A percentile compares a stretch with the other conserved stretches of the same genome.
phyloP scores from a whole-genome alignment of 2,797 vertebrate genomes.

The Mus minutoides region DNA sequence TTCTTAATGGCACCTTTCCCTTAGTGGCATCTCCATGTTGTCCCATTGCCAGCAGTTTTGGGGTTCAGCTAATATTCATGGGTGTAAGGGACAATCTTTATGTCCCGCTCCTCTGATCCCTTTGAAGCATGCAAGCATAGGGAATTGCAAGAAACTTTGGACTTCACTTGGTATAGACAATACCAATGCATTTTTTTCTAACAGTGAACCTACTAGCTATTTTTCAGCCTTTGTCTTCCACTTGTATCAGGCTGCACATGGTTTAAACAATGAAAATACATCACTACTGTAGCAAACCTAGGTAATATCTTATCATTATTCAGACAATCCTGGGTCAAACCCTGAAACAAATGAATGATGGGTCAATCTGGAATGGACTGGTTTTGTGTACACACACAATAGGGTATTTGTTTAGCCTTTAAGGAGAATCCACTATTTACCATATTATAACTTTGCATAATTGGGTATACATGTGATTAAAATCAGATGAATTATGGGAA shows the following conservation, averaged over 20 bases:
- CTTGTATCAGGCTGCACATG: not conserved
- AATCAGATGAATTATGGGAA: not conserved
- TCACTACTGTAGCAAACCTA: not conserved
- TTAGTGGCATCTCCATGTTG: not conserved
- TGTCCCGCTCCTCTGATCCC: not conserved
- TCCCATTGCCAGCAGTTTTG: not conserved
- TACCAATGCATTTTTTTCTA: not conserved
- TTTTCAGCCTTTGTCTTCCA: not conserved
- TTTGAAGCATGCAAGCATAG: not conserved
- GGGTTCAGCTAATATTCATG: not conserved
- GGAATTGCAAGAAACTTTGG: not conserved
- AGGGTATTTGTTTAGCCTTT: not conserved
- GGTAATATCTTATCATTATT: not conserved
- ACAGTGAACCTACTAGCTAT: not conserved
- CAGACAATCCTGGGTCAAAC: not conserved
- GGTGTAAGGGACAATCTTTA: fast-evolving
- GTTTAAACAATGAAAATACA: not conserved
- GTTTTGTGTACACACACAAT: not conserved
- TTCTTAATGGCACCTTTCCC: too few relatives aligned
- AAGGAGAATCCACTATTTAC: not conserved
- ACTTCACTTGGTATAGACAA: not conserved
- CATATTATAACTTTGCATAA: not conserved
- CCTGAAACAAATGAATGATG: too few relatives aligned
- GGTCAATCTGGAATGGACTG: not conserved
- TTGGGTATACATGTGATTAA: not conserved